A percentile compares a stretch with the other conserved stretches of the same genome.
phyloP scores from a whole-genome alignment of 2,888 invertebrate genomes.

The Netelia fuscicornis region DNA sequence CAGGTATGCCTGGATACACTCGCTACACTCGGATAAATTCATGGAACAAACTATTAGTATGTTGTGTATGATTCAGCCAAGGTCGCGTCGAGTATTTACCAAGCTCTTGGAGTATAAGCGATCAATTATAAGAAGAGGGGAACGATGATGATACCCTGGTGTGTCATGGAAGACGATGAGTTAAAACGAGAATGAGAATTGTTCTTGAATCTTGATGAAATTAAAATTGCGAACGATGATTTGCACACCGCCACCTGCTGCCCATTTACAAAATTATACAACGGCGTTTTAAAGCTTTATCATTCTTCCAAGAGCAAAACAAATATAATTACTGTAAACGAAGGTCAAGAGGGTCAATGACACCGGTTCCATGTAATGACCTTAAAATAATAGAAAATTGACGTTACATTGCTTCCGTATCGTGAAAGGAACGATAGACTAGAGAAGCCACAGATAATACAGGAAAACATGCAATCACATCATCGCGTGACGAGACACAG shows the following conservation, averaged over 20 bases:
- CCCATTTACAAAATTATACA: not conserved
- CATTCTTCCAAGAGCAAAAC: not conserved
- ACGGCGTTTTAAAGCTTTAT: not conserved
- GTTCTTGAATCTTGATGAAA: slow-evolving; percentile 16
- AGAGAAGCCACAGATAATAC: slow-evolving; percentile 10
- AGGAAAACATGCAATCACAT: slow-evolving; percentile 49
- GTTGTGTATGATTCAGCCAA: slow-evolving; percentile 55
- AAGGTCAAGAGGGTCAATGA: slow-evolving; percentile 6
- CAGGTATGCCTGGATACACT: slow-evolving; percentile 20
- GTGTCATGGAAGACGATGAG: slow-evolving; percentile 38
- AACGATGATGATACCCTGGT: slow-evolving; percentile 30
- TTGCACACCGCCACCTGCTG: not conserved
- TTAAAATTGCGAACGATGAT: not conserved
- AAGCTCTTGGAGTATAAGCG: slow-evolving; percentile 40
- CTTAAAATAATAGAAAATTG: slow-evolving; percentile 27
- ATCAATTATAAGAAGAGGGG: slow-evolving; percentile 59
- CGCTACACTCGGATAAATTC: slow-evolving; percentile 4
- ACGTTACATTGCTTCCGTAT: slow-evolving; percentile 47
- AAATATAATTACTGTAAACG: no score
- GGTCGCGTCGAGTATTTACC: slow-evolving; percentile 42
- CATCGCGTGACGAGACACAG: slow-evolving; percentile 55
- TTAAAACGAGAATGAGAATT: slow-evolving; percentile 13
- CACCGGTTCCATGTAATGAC: not conserved
- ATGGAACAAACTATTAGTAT: slow-evolving; percentile 41
- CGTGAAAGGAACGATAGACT: slow-evolving; percentile 25